Base-by-base conservation (phyloP, 1,140 invertebrate species). In the Latrodectus geometricus region DNA sequence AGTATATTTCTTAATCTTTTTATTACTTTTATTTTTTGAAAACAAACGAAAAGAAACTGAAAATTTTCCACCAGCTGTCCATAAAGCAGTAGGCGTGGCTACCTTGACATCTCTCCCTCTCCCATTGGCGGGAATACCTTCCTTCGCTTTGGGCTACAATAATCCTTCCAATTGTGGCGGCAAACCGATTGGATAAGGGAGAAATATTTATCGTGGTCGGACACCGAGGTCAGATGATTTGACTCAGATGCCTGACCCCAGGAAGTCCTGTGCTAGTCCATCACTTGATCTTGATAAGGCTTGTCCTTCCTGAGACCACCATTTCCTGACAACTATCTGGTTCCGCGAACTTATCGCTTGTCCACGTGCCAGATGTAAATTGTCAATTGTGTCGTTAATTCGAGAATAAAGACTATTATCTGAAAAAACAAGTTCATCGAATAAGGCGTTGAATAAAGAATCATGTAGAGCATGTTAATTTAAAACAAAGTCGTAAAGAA, bases 141-240 rank as follows among this genome's bases (percentile, higher is more conserved):
- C 70, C 83, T 20, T 77, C 74, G 73, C 50, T 61, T 86, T 56
- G 83, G 70, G 74, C 68, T 61, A 12, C 20, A 48, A 50, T 86
- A 86, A 86, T 86, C 83, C 83, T 84, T 84, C 74, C 65, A 77
- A 78, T 72, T 70, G 83, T 77, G 83, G 83, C 83, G 83, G 75
- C 74, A 86, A 77, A 86, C 83, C 83, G 83, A 86, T 86, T 86
- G 83, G 83, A 70, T 73, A 54, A 49, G 50, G 17, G 50, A 52
- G 75, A 86, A 86, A 86, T 86, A 86, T 86, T 86, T 86, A 86
- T 86, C 83, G 83, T 48, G 21, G 83, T 61, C 74, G 66, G 74
- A 76, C 82, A 52, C 61, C 52, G 72, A 84, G 73, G 83, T 77
- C 75, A 77, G 75, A 21, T 70, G 83, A 77, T 70, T 68, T 83